A percentile compares a stretch with the other conserved stretches of the same genome.
These are phyloP conservation scores for Fringilla coelebs DNA, from an alignment of 2,797 vertebrate species.

Conservation along the genomic window DNA sequence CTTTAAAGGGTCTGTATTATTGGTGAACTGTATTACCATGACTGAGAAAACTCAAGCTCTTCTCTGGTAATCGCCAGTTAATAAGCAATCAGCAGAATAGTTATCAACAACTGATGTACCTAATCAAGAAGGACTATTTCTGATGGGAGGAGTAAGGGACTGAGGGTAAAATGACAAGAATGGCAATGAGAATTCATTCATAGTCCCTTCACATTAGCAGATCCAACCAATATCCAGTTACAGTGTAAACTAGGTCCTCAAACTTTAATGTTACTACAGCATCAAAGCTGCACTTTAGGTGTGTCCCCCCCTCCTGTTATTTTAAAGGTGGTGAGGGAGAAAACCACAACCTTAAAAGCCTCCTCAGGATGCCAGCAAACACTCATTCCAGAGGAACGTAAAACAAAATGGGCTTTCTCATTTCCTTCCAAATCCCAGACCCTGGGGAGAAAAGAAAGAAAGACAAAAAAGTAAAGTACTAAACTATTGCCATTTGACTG, in stretches of 20 bases:
- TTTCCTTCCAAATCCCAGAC: conserved; percentile 94
- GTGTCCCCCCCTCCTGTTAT: neutral
- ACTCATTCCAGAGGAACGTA: conserved; percentile 92
- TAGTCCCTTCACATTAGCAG: neutral
- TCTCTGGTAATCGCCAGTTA: neutral
- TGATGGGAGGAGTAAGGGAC: neutral
- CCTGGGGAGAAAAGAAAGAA: conserved; percentile 64
- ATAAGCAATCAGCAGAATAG: neutral
- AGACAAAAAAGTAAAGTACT: neutral
- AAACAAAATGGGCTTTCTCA: conserved; percentile 84
- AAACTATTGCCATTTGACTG: neutral
- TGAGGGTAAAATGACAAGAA: neutral
- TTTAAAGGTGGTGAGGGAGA: neutral
- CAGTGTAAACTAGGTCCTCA: neutral
- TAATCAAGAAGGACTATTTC: neutral
- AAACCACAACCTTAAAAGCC: conserved; percentile 83
- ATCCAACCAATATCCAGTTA: neutral
- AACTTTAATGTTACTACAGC: neutral
- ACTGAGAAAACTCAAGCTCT: neutral
- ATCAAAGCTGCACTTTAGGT: neutral
- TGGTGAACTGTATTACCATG: neutral
- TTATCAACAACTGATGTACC: neutral
- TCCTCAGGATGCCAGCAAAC: conserved; percentile 98
- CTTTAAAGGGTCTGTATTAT: neutral
- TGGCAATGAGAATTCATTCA: neutral